Percentiles rank a stretch among this genome's conserved stretches.
Conservation (phyloP, 2,888 invertebrate genomes). For the Rhamnusium bicolor region DNA sequence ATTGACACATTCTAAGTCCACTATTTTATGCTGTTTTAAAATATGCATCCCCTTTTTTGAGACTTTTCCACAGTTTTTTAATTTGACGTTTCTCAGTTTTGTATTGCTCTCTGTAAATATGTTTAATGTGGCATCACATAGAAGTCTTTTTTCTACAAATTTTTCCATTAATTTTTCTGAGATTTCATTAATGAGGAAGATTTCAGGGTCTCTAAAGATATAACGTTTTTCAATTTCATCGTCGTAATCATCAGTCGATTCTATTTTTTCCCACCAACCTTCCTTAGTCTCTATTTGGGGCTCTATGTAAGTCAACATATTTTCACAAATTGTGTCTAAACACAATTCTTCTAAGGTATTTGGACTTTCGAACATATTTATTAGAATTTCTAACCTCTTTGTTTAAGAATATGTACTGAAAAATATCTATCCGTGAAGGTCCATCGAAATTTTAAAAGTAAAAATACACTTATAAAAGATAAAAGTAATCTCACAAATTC, state of each 20-base stretch:
- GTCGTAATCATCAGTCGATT: conserved; percentile 51
- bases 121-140: conserved; percentile 76
- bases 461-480: background rate
- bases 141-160: conserved; percentile 74
- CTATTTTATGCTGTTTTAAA: conserved; percentile 77
- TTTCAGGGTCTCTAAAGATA: conserved; percentile 73
- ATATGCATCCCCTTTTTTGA: conserved; percentile 76
- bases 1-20: conserved; percentile 76
- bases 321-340: conserved; percentile 78
- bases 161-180: conserved; percentile 74
- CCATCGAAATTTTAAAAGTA: background rate
- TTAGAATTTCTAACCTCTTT: conserved; percentile 17
- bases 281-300: conserved; percentile 64
- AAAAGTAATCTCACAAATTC: background rate
- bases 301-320: conserved; percentile 71
- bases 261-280: conserved; percentile 47
- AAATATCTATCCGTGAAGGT: background rate
- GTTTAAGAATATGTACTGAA: conserved; percentile 4
- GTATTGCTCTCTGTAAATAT: conserved; percentile 74
- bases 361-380: conserved; percentile 77
- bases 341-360: conserved; percentile 77
- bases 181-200: conserved; percentile 75
- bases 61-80: conserved; percentile 76
- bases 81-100: conserved; percentile 74
- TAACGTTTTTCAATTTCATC: conserved; percentile 56